Base-by-base conservation (phyloP, 2,797 vertebrate genomes). In the Sandelia bainsii region DNA sequence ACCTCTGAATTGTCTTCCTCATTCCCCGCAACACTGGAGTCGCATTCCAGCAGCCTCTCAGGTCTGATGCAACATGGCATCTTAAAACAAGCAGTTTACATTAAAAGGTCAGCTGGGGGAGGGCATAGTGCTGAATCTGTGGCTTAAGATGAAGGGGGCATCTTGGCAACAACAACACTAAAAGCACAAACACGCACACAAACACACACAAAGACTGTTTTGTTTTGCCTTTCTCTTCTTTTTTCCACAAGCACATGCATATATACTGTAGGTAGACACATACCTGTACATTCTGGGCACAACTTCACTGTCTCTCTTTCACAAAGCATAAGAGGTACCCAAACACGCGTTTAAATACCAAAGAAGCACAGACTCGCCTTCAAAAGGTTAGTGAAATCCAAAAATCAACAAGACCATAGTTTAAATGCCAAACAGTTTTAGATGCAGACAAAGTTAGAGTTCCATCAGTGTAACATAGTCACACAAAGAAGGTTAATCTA, bases 61-160 rank as follows among this genome's bases (percentile, higher is more conserved):
- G 66, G 80, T 46, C 70, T 94, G 91, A 93, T 94, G 77, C 86
- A 85, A 88, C 78, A 67, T 90, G 90, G 91, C 92, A 93, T 88
- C 89, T 91, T 91, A 87, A 92, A 91, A 92, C 84, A 91, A 89
- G 81, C 82, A 86, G 70, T 92, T 92, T 92, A 91, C 88, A 89
- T 89, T 91, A 68, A 92, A 92, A 93, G 90, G 89, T 93, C 91
- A 93, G 57, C 71, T 72, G 82, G 86, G 82, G 83, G 79, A 87
- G 87, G 85, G 72, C 83, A 88, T 27, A 4, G 13, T 25, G 32
- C 75, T 66, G 58, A 59, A 77, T 63, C 82, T 75, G 78, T 62
- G 77, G 63, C 69, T 83, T 46, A 49, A 61, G 76, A 83, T 62
- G 71, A 87, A 64, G 78, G 66, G 67, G 75, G 65, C 74, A 82